Percentiles rank a stretch among this genome's conserved stretches.
Conservation (phyloP, 2,113 vertebrate species). For the Galbula dea region DNA sequence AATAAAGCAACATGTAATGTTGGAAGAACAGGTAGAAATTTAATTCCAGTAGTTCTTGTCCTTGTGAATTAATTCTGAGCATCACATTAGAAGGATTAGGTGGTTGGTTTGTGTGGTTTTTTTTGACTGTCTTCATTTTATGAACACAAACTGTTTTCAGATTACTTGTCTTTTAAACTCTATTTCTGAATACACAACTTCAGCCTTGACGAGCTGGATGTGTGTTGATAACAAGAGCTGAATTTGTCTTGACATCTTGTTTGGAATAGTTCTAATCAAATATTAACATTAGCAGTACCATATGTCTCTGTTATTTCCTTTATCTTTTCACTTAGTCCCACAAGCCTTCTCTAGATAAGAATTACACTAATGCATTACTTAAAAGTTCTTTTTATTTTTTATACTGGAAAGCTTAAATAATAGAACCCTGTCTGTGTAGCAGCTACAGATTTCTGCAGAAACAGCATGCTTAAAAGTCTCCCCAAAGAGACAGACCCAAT, state of each 20-base stretch:
- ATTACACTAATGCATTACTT: conserved; percentile 40
- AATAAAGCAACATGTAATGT: not conserved
- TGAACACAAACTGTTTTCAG: not conserved
- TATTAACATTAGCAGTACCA: conserved; percentile 51
- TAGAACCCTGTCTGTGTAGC: not conserved
- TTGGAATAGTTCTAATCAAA: conserved; percentile 66
- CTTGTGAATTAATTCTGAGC: not conserved
- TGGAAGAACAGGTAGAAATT: conserved; percentile 1
- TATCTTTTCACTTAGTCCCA: conserved; percentile 44
- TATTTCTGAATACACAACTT: not conserved
- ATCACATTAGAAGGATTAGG: not conserved
- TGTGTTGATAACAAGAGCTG: conserved; percentile 22
- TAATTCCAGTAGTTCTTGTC: conserved; percentile 5
- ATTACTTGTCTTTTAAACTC: not conserved
- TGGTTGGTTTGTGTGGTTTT: not conserved
- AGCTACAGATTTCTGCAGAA: not conserved
- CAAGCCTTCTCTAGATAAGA: conserved; percentile 23
- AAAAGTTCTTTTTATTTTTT: not conserved
- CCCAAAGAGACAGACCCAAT: not conserved
- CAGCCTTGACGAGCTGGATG: not conserved
- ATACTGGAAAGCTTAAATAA: conserved; percentile 32
- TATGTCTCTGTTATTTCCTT: conserved; percentile 41
- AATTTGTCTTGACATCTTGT: conserved; percentile 60
- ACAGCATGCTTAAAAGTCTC: not conserved
- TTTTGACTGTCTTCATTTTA: not conserved